Evolutionary conservation across 2,113 vertebrate species (phyloP).

Genomic region (Podarcis cretensis): DNA sequence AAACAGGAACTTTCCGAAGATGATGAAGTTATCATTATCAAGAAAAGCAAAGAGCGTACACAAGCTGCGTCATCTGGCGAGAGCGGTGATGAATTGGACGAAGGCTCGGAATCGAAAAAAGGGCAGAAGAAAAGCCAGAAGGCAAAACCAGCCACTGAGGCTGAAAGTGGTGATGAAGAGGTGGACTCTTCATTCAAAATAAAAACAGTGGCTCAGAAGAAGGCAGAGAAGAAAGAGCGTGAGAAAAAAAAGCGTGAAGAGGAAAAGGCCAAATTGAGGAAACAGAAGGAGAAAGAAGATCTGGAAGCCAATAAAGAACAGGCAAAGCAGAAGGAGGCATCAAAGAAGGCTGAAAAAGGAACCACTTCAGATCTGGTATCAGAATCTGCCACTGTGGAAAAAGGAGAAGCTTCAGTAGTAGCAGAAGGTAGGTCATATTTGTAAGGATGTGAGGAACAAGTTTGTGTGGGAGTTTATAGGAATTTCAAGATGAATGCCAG

Average conservation of each 20-base stretch:
- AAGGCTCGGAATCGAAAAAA: constrained; percentile 76
- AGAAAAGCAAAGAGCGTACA: constrained; percentile 65
- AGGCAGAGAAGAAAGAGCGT: constrained; percentile 97
- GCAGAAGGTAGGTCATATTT: constrained; percentile 80
- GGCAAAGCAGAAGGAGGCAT: constrained; percentile 68
- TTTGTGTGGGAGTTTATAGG: background rate
- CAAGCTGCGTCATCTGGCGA: constrained; percentile 67
- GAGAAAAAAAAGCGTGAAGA: constrained; percentile 94
- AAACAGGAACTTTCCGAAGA: constrained; percentile 67
- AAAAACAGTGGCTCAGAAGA: constrained; percentile 97
- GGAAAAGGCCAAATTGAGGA: constrained; percentile 84
- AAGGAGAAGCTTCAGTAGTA: constrained; percentile 71
- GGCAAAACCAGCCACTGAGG: constrained; percentile 71
- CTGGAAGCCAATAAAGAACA: constrained; percentile 80
- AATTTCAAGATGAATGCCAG: background rate
- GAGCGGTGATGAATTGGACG: constrained; percentile 81
- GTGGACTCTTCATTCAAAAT: constrained; percentile 86
- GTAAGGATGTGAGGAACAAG: background rate
- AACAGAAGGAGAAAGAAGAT: constrained; percentile 89
- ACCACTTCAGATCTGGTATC: constrained; percentile 43
- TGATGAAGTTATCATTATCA: constrained; percentile 71
- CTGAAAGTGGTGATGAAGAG: constrained; percentile 83
- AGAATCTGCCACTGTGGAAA: constrained; percentile 71
- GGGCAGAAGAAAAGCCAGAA: constrained; percentile 89
- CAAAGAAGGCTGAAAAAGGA: constrained; percentile 69